Evolutionary conservation across 2,888 invertebrate species (phyloP), one percentile per base, ranked within the genome.

Genomic region (Eudemis profundana): DNA sequence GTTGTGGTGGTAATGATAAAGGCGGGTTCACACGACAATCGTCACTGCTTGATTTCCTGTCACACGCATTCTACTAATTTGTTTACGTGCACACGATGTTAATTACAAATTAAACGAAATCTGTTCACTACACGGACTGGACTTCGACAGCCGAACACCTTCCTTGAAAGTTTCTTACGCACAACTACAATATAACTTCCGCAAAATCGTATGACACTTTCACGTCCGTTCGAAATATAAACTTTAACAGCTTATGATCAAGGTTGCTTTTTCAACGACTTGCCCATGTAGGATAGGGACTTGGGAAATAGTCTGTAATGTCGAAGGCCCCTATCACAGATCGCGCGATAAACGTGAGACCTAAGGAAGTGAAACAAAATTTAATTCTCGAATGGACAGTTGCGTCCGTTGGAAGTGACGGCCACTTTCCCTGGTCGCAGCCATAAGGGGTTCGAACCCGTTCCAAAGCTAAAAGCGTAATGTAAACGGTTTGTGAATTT

Each of bases 331-430:
- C 57, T 59, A 53, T 65, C 51, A 57, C 19, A 36, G 56, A 42
- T 56, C 67, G 65, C 69, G 69, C 72, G 77, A 80, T 78, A 76
- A 77, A 68, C 81, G 81, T 78, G 78, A 73, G 76, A 77, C 67
- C 68, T 71, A 66, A 74, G 81, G 78, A 79, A 77, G 76, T 78
- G 75, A 77, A 75, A 75, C 70, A 75, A 75, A 75, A 74, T 72
- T 73, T 63, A 70, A 71, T 71, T 70, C 44, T 61, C 49, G 53
- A 66, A 46, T 61, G 69, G 63, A 66, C 66, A 62, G 70, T 70
- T 42, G 70, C 70, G 75, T 74, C 74, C 71, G 75, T 33, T 61
- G 50, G 65, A 68, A 47, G 69, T 67, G 70, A 69, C 67, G 68
- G 68, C 69, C 66, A 76, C 78, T 78, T 78, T 78, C 78, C 72